A percentile compares a stretch with the other conserved stretches of the same genome.
phyloP scores from a whole-genome alignment of 2,888 invertebrate species.

The Chymomyza amoena region DNA sequence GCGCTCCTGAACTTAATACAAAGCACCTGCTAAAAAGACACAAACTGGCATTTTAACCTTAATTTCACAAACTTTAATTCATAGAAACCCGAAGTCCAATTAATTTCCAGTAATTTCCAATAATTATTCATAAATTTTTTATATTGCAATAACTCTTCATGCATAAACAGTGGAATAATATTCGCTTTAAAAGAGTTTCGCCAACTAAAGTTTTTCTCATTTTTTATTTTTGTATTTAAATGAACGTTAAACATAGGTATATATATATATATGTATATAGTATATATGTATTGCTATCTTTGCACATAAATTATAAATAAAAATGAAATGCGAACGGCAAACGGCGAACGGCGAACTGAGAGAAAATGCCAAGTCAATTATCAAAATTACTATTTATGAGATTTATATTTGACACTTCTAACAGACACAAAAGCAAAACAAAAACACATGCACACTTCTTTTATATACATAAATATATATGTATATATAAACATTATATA shows the following conservation, averaged over 20 bases:
- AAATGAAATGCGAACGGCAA: neutral
- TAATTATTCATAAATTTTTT: too few species aligned
- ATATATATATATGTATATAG: too few species aligned
- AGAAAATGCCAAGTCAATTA: slow-evolving; percentile 52
- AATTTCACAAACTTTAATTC: too few species aligned
- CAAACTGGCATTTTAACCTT: too few species aligned
- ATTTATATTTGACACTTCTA: slow-evolving; percentile 30
- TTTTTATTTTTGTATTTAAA: neutral
- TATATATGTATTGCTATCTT: neutral
- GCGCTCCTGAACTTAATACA: too few species aligned
- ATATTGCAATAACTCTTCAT: too few species aligned
- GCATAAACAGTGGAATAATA: too few species aligned
- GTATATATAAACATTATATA: slow-evolving; percentile 1
- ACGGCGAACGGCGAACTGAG: neutral
- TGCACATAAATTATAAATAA: neutral
- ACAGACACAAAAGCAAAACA: slow-evolving; percentile 14
- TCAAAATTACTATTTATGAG: slow-evolving; percentile 68
- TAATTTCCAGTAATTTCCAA: too few species aligned
- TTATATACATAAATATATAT: neutral
- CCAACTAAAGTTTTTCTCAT: too few species aligned
- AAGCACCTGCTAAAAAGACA: too few species aligned
- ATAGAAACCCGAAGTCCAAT: too few species aligned
- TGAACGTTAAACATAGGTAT: neutral
- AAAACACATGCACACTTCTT: neutral
- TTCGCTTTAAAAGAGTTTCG: too few species aligned